Base-by-base conservation (phyloP, 2,113 vertebrate species). In the Ageneiosus marmoratus region DNA sequence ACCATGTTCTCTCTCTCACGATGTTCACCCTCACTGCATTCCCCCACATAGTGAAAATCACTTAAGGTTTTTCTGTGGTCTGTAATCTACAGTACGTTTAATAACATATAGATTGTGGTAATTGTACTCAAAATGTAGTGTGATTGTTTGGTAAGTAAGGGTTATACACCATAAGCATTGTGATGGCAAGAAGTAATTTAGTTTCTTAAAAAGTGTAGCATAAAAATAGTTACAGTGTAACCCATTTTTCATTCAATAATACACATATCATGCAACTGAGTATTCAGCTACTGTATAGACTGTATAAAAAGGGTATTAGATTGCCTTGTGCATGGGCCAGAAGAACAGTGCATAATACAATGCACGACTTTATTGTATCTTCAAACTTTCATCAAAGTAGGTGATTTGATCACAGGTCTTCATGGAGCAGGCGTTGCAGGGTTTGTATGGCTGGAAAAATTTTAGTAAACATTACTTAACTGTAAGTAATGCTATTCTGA, bases 361-460 rank as follows among this genome's bases (percentile, higher is more conserved):
- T 10, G 7, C 63, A 9, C 29, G 9, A 6, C 16, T 34, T 65
- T 65, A 65, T 37, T 65, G 16, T 9, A 37, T n/a, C 12, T 18
- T 69, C 24, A 44, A 24, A 34, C 32, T 65, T 34, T 65, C 6
- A 20, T 2, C 32, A 34, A 34, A 34, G 16, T 34, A 18, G 62
- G 83, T 53, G 83, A 88, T 86, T 86, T 87, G 86, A 90, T 83
- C 32, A 88, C 46, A 72, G 27, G 60, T 32, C 12, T 72, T 89
- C 85, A 89, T 88, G 58, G 37, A 85, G 81, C 82, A 70, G 82
- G 72, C 24, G 20, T 24, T 69, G 24, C 20, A 12, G 18, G 78
- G 76, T 69, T 24, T 51, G 72, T 24, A 34, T 18, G n/a, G n/a
- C 13, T 55, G 32, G 13, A 46, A 44, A 75, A 56, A 77, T 41